phyloP scores from a whole-genome alignment of 1,140 invertebrate genomes.

The Antheraea pernyi region DNA sequence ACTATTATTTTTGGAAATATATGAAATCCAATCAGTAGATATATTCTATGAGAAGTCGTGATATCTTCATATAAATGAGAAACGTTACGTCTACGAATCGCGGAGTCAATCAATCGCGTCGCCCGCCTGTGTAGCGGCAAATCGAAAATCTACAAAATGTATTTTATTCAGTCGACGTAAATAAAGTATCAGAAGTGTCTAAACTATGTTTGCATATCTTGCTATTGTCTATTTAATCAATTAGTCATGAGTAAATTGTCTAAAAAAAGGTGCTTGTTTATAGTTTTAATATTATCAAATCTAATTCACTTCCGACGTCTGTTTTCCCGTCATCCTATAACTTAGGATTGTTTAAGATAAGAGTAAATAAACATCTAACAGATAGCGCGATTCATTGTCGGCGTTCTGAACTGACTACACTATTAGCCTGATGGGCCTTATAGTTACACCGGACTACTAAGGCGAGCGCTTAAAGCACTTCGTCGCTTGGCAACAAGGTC shows the following conservation, averaged over 20 bases:
- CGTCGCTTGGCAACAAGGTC: too few species aligned
- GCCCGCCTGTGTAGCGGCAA: conserved; percentile 46
- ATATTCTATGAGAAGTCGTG: conserved; percentile 22
- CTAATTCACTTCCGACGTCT: too few species aligned
- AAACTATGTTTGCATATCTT: not conserved
- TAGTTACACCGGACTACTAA: too few species aligned
- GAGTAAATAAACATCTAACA: too few species aligned
- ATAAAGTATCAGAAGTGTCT: conserved; percentile 28
- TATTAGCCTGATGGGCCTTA: too few species aligned
- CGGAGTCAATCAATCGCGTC: conserved; percentile 46
- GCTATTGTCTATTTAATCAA: not conserved
- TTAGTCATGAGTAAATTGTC: not conserved
- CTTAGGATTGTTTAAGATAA: too few species aligned
- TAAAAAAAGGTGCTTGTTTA: not conserved
- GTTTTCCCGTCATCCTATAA: too few species aligned
- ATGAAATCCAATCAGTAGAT: conserved; percentile 3
- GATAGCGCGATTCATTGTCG: too few species aligned
- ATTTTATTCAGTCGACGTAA: conserved; percentile 35
- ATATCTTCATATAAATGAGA: conserved; percentile 53
- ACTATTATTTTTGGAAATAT: conserved; percentile 1
- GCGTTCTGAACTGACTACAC: too few species aligned
- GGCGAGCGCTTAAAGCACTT: too few species aligned
- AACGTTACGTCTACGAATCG: conserved; percentile 38
- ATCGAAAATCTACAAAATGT: conserved; percentile 47
- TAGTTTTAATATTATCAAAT: not conserved